These are phyloP conservation scores for Chrysomela aeneicollis DNA, from an alignment of 2,888 invertebrate genomes.

Conservation along the genomic window DNA sequence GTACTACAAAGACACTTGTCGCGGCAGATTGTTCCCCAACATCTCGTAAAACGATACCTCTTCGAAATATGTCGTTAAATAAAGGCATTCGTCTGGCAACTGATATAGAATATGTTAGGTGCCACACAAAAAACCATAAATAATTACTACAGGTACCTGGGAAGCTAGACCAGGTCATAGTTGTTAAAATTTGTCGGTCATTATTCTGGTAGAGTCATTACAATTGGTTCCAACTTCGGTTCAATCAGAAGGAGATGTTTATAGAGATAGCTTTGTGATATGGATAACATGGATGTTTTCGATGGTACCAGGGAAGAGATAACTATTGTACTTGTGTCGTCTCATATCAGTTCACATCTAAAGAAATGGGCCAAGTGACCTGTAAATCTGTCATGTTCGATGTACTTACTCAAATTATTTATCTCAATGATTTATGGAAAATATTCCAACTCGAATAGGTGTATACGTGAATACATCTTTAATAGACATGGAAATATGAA, in stretches of 20 bases:
- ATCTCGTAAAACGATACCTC: neutral
- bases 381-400: no score
- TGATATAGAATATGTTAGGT: constrained; percentile 9
- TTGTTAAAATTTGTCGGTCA: constrained; percentile 8
- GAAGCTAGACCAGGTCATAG: constrained; percentile 17
- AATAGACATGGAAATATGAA: no score
- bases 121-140: constrained; percentile 16
- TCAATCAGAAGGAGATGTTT: no score
- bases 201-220: neutral
- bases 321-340: neutral
- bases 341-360: no score
- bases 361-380: no score
- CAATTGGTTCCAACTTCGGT: neutral
- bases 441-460: no score
- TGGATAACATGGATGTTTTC: no score
- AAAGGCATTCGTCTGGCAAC: constrained; percentile 21
- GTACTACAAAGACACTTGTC: constrained; percentile 16
- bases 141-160: constrained; percentile 17
- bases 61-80: constrained; percentile 7
- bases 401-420: no score
- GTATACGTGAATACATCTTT: no score
- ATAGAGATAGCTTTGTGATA: no score
- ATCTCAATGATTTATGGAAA: no score
- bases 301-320: neutral
- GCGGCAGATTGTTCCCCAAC: constrained; percentile 14